These are phyloP conservation scores for Neria commutata DNA, from an alignment of 2,888 invertebrate species.

Conservation along the genomic window DNA sequence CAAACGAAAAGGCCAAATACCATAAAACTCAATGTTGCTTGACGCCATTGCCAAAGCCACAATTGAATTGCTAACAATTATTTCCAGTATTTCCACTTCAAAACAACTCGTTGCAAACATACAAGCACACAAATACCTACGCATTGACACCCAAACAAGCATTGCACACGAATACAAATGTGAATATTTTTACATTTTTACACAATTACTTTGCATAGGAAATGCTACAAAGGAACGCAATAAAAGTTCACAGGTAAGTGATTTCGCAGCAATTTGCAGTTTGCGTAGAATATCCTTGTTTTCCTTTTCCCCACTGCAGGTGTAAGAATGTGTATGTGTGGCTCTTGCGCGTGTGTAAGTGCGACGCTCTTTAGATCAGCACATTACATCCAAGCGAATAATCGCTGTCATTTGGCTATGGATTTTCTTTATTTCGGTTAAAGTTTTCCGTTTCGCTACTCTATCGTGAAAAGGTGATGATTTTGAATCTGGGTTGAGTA, in stretches of 20 bases:
- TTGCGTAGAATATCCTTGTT: conserved; percentile 36
- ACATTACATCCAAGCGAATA: background rate
- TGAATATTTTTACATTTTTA: conserved; percentile 33
- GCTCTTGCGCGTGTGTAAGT: conserved; percentile 10
- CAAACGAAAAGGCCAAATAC: background rate
- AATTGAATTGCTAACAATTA: conserved; percentile 45
- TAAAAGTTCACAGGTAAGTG: conserved; percentile 55
- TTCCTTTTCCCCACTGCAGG: background rate
- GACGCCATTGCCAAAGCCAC: conserved; percentile 30
- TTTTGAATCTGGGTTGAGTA: too few relatives aligned
- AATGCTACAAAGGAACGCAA: conserved; percentile 30
- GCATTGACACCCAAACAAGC: background rate
- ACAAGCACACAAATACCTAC: background rate
- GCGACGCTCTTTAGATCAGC: too few relatives aligned
- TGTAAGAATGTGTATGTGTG: background rate
- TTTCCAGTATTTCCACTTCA: conserved; percentile 32
- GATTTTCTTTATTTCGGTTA: too few relatives aligned
- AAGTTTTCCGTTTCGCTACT: too few relatives aligned
- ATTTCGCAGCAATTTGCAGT: conserved; percentile 55
- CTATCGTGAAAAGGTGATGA: too few relatives aligned
- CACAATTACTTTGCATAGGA: conserved; percentile 35
- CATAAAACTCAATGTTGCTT: conserved; percentile 28
- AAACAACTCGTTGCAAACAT: conserved; percentile 26
- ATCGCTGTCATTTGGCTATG: background rate
- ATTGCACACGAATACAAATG: background rate